Evolutionary conservation across 2,113 vertebrate genomes (phyloP).

Genomic region (Scopus umbretta): DNA sequence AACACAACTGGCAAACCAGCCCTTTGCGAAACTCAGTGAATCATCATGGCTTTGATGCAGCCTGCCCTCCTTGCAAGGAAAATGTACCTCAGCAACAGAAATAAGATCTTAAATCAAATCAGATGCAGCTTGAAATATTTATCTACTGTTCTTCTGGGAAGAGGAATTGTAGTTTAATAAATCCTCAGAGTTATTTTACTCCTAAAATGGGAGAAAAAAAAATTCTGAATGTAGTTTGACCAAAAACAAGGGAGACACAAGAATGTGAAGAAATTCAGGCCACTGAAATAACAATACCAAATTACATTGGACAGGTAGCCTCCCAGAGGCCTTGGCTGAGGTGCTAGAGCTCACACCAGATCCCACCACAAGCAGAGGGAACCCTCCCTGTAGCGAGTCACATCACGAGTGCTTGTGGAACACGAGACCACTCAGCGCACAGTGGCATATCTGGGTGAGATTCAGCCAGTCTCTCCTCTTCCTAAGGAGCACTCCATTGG

Average conservation of each 20-base stretch:
- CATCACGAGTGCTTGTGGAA: background rate
- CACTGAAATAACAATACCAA: background rate
- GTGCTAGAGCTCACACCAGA: background rate
- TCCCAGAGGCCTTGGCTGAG: background rate
- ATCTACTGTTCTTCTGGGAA: conserved; percentile 7
- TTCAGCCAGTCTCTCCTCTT: background rate
- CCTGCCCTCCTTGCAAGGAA: background rate
- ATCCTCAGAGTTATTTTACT: background rate
- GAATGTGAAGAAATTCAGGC: background rate
- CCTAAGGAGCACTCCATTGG: background rate
- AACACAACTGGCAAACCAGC: background rate
- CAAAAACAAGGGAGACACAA: background rate
- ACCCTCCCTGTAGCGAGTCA: background rate
- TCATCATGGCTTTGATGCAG: background rate
- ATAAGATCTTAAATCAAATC: conserved; percentile 34
- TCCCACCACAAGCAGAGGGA: background rate
- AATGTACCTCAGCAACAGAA: conserved; percentile 44
- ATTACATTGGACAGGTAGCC: background rate
- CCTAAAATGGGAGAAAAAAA: background rate
- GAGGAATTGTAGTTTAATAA: background rate
- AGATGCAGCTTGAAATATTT: conserved; percentile 3
- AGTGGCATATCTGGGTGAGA: background rate
- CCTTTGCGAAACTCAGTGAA: background rate
- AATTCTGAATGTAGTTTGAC: background rate
- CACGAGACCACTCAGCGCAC: rapidly evolving